These are phyloP conservation scores for Caenorhabditis sp. DNA, from an alignment of 2,888 invertebrate species.

Conservation along the genomic window DNA sequence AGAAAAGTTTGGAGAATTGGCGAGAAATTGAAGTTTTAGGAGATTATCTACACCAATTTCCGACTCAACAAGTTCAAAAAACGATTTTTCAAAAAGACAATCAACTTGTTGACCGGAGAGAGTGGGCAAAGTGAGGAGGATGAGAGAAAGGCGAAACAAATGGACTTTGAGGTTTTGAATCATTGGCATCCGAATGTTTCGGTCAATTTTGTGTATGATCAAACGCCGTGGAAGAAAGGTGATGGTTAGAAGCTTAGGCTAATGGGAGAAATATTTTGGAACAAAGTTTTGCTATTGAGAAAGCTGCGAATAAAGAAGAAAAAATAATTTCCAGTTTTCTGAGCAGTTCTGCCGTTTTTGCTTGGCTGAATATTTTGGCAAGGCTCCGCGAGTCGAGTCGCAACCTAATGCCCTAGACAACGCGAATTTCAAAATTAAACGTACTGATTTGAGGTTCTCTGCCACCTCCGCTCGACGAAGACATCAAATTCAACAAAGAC, in stretches of 20 bases:
- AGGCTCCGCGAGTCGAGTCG: no score
- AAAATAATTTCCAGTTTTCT: no score
- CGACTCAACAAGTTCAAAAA: slow-evolving; percentile 79
- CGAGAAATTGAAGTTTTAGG: not conserved
- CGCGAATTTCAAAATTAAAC: not conserved
- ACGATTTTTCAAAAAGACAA: slow-evolving; percentile 83
- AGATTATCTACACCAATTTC: not conserved
- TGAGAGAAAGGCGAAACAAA: slow-evolving; percentile 74
- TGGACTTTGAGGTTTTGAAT: slow-evolving; percentile 77
- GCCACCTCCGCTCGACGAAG: slow-evolving; percentile 51
- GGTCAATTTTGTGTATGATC: slow-evolving; percentile 90
- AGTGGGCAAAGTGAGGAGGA: slow-evolving; percentile 67
- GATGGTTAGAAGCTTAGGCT: no score
- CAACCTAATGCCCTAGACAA: no score
- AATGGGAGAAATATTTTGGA: not conserved
- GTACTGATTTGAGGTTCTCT: slow-evolving; percentile 36
- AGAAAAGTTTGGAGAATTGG: not conserved
- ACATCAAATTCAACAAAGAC: slow-evolving; percentile 76
- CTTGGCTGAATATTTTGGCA: no score
- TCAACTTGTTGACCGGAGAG: slow-evolving; percentile 89
- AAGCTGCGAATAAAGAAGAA: not conserved
- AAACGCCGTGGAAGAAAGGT: slow-evolving; percentile 86
- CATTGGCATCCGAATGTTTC: slow-evolving; percentile 99
- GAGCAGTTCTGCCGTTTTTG: no score
- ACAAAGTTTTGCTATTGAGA: not conserved